Conservation (phyloP, 2,888 invertebrate species). For the Harmothoe impar region DNA sequence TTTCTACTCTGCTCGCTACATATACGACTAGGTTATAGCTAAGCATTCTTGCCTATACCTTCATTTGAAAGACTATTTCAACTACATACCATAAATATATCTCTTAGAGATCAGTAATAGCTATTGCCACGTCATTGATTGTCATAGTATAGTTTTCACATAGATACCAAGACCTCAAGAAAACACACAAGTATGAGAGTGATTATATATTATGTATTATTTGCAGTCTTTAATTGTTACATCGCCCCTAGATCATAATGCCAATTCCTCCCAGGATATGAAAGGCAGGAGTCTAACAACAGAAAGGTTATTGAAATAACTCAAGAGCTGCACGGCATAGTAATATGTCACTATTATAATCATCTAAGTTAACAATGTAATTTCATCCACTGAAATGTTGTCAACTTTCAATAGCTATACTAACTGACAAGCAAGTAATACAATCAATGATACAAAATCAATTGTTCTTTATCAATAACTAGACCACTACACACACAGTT, state of each 20-base stretch:
- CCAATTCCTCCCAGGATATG: neutral
- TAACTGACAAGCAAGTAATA: too few species aligned
- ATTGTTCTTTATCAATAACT: too few species aligned
- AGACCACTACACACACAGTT: too few species aligned
- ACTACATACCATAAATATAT: neutral
- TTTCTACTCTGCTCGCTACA: neutral
- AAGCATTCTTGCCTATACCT: neutral
- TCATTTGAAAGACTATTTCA: slow-evolving; percentile 24
- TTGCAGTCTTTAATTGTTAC: neutral
- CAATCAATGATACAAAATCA: too few species aligned
- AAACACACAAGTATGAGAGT: neutral
- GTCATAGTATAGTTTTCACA: neutral
- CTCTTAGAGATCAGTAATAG: slow-evolving; percentile 5
- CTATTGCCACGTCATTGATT: neutral
- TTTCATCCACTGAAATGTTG: too few species aligned
- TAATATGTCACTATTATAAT: too few species aligned
- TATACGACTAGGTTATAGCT: neutral
- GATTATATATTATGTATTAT: neutral
- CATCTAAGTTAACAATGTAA: too few species aligned
- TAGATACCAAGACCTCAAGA: neutral
- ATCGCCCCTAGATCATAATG: neutral
- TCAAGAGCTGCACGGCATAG: too few species aligned
- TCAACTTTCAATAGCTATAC: too few species aligned
- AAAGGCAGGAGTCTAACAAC: neutral
- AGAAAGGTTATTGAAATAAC: too few species aligned